phyloP scores from a whole-genome alignment of 2,888 invertebrate species.

The Melinaea menophilus region DNA sequence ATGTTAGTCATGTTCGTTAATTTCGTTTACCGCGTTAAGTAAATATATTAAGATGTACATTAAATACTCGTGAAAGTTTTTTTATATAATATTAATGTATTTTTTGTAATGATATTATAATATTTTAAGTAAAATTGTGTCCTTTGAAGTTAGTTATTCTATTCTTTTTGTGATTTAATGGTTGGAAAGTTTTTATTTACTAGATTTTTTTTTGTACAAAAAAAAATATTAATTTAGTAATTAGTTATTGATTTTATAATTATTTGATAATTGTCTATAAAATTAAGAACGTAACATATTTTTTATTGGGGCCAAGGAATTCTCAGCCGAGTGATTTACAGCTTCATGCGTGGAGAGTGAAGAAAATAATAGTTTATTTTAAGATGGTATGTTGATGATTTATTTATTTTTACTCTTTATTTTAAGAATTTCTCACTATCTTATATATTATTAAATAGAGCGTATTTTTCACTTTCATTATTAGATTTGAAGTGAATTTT shows the following conservation, averaged over 20 bases:
- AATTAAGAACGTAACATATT: constrained; percentile 30
- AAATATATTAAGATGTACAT: constrained; percentile 10
- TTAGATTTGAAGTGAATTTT: too few species aligned
- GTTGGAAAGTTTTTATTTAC: too few species aligned
- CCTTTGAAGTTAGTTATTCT: too few species aligned
- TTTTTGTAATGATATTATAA: background rate
- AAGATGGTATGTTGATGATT: constrained; percentile 9
- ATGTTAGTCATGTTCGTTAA: constrained; percentile 10
- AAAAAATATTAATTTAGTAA: too few species aligned
- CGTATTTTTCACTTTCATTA: too few species aligned
- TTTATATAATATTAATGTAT: background rate
- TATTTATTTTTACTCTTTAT: background rate
- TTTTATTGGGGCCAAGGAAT: constrained; percentile 31
- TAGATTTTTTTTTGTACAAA: too few species aligned
- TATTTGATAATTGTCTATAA: constrained; percentile 17
- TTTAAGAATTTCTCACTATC: background rate
- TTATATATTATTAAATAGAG: too few species aligned
- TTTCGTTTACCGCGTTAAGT: constrained; percentile 14
- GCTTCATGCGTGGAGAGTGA: constrained; percentile 13
- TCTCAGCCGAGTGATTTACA: constrained; percentile 21
- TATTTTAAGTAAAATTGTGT: background rate
- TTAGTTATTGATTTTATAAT: too few species aligned
- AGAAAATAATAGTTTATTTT: constrained; percentile 9
- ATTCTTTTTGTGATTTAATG: too few species aligned
- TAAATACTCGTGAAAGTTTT: background rate